Conservation (phyloP, 2,888 invertebrate genomes). For the Lycaena phlaeas region DNA sequence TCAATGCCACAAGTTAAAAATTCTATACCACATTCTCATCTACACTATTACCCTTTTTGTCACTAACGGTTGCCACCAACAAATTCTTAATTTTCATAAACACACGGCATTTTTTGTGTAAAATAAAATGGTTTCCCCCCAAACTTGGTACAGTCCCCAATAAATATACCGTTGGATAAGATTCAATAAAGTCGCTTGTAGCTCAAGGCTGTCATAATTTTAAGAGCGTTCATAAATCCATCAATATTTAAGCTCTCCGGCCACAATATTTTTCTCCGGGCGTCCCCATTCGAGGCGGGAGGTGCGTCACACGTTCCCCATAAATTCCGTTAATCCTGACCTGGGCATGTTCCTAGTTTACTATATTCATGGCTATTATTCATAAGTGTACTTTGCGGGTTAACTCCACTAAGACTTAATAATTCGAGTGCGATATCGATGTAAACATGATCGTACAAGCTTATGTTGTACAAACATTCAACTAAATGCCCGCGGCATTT, state of each 20-base stretch:
- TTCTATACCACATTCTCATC: too few relatives aligned
- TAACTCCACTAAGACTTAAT: conserved; percentile 51
- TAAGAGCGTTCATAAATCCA: conserved; percentile 68
- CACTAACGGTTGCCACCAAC: too few relatives aligned
- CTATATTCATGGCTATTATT: conserved; percentile 52
- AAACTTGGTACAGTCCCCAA: conserved; percentile 45
- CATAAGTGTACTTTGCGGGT: conserved; percentile 54
- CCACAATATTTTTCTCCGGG: conserved; percentile 61
- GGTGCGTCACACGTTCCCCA: conserved; percentile 62
- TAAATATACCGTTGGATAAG: conserved; percentile 56
- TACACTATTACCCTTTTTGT: too few relatives aligned
- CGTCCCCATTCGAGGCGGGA: conserved; percentile 31
- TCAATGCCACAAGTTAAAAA: too few relatives aligned
- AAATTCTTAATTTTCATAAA: conserved; percentile 3
- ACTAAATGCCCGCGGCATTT: conserved; percentile 13
- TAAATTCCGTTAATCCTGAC: conserved; percentile 63
- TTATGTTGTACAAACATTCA: conserved; percentile 16
- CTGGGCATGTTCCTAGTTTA: conserved; percentile 42
- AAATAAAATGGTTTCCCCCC: conserved; percentile 40
- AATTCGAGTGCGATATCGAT: conserved; percentile 44
- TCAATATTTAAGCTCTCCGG: conserved; percentile 65
- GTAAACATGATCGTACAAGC: conserved; percentile 31
- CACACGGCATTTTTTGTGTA: too few relatives aligned
- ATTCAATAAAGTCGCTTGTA: conserved; percentile 60
- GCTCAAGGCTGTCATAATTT: conserved; percentile 59